A percentile compares a stretch with the other conserved stretches of the same genome.
Conservation (phyloP, 2,888 invertebrate genomes). For the Strigamia maritima region DNA sequence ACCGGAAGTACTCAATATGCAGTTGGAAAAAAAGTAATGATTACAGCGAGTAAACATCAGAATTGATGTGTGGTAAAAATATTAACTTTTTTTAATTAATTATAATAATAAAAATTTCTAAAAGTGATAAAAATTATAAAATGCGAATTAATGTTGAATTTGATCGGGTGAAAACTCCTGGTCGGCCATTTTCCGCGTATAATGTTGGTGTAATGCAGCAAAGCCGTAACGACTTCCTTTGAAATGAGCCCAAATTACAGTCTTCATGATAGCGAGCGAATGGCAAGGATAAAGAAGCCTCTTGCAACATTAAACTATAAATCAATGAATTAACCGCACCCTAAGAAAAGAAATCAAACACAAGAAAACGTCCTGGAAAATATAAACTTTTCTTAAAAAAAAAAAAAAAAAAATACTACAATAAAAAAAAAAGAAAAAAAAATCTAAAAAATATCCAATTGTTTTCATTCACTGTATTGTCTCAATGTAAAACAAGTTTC, state of each 20-base stretch:
- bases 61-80: neutral
- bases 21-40: neutral
- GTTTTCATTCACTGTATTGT: neutral
- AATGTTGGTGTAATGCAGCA: slow-evolving; percentile 15
- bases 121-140: neutral
- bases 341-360: neutral
- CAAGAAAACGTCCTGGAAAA: neutral
- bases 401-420: neutral
- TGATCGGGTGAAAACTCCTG: slow-evolving; percentile 4
- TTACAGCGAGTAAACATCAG: neutral
- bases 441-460: neutral
- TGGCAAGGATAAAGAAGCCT: neutral
- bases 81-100: neutral
- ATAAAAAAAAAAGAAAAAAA: neutral
- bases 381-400: neutral
- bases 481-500: no score
- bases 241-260: slow-evolving; percentile 18
- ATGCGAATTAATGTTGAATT: neutral
- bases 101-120: no score
- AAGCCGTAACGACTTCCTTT: slow-evolving; percentile 35
- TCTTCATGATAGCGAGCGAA: neutral
- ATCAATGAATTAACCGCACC: neutral
- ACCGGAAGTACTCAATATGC: neutral
- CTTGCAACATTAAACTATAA: neutral
- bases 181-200: slow-evolving; percentile 21